Evolutionary conservation across 2,113 vertebrate species (phyloP).

Genomic region (Calyptomena viridis): DNA sequence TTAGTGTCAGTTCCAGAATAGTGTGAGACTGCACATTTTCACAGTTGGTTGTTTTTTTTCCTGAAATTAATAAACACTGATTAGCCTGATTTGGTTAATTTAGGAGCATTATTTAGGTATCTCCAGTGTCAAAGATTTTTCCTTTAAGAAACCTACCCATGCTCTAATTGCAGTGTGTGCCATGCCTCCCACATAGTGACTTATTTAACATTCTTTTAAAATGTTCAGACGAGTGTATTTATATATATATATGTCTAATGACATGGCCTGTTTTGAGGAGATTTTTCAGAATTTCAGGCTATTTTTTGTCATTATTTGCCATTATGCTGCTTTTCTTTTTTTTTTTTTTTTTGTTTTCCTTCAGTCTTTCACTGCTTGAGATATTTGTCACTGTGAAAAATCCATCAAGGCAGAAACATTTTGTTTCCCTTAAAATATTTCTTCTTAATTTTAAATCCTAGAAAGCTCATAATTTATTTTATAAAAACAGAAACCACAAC

Average conservation of each 20-base stretch:
- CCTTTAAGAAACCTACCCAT: neutral
- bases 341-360: neutral
- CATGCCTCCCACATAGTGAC: conserved; percentile 1
- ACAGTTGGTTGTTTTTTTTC: neutral
- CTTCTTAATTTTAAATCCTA: neutral
- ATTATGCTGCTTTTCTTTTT: neutral
- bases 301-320: neutral
- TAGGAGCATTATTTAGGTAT: neutral
- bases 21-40: neutral
- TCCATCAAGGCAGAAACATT: neutral
- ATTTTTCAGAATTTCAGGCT: neutral
- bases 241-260: neutral
- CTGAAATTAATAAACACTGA: neutral
- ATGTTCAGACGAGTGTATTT: neutral
- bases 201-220: conserved; percentile 5
- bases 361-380: neutral
- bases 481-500: neutral
- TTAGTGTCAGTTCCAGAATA: neutral
- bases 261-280: neutral
- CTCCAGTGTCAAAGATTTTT: neutral
- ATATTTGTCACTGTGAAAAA: neutral
- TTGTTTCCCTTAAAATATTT: neutral
- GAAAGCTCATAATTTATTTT: neutral
- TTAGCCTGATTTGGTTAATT: neutral
- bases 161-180: neutral